Evolutionary conservation across 2,113 vertebrate genomes (phyloP), one percentile per base, ranked within the genome.

Genomic region (Apodemus sylvaticus): DNA sequence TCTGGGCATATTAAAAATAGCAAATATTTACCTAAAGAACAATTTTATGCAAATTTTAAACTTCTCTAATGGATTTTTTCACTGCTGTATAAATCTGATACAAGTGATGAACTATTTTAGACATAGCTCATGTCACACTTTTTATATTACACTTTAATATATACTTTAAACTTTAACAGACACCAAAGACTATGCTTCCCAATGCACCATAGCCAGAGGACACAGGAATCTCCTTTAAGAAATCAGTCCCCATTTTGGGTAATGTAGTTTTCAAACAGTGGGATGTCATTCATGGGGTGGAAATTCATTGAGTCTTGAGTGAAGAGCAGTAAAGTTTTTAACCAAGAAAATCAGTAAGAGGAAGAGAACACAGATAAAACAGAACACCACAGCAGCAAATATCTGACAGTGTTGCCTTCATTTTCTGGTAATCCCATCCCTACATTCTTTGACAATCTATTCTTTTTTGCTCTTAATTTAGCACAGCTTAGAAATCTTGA

Each of bases 91-190:
- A 85, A 86, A 6, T 42, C 42, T 92, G 34, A 94, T 7, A 36
- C 2, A 48, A 36, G 39, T 70, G 91, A 94, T 73, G 55, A 91
- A 8, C 39, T 86, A 3, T 51, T 34, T 64, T 62, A 87, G 79
- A 73, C 0, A 77, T 39, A 62, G 22, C 7, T 53, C 39, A 55
- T 42, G 34, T 95, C 92, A 81, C 55, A 87, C 19, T 73, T 73
- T 94, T 94, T 74, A 62, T 5, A 51, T 51, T 73, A 39, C 51
- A 88, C 12, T 94, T 93, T 86, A 90, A 94, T 83, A 95, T 96
- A 83, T 85, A 1, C 36, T 73, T 60, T 77, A 62, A 31, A 68
- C 12, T 93, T 93, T 87, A 79, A 86, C 87, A 71, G 95, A 86
- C 55, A 20, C 42, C 29, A 87, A 34, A 64, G 48, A 24, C 64